Evolutionary conservation across 2,113 vertebrate species (phyloP).

Genomic region (Lampris incognitus): DNA sequence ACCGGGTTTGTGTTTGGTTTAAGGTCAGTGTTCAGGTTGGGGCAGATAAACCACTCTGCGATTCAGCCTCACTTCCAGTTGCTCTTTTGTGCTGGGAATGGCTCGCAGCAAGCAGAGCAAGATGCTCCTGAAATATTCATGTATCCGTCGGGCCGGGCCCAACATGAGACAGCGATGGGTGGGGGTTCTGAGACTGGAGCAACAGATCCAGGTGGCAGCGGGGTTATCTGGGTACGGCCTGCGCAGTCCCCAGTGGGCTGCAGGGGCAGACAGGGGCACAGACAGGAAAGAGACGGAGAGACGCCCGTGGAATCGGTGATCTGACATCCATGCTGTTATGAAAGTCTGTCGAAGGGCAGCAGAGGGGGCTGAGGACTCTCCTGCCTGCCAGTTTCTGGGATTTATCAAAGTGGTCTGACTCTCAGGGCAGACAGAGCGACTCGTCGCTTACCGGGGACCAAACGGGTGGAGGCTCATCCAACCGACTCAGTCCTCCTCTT

Average conservation of each 20-base stretch:
- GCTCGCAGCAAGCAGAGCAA: background rate
- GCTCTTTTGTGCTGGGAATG: background rate
- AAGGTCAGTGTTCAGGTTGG: slow-evolving; percentile 11
- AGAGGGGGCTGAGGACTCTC: slow-evolving; percentile 33
- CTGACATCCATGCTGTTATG: slow-evolving; percentile 47
- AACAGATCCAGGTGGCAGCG: background rate
- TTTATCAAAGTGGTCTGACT: slow-evolving; percentile 47
- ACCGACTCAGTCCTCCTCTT: slow-evolving; percentile 89
- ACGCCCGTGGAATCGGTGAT: slow-evolving; percentile 54
- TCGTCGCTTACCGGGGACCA: background rate
- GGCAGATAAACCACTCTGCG: background rate
- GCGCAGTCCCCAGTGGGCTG: slow-evolving; percentile 46
- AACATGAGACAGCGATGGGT: background rate
- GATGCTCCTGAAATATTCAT: slow-evolving; percentile 18
- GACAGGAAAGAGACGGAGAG: slow-evolving; percentile 42
- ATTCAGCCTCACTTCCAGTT: background rate
- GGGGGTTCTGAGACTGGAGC: background rate
- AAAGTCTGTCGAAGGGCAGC: slow-evolving; percentile 57
- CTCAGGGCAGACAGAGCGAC: slow-evolving; percentile 28
- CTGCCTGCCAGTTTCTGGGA: slow-evolving; percentile 35
- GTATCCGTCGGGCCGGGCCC: background rate
- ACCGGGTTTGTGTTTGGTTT: slow-evolving; percentile 31
- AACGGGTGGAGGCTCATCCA: background rate
- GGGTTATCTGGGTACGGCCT: slow-evolving; percentile 50
- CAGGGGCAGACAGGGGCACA: slow-evolving; percentile 40